Conservation (phyloP, 1,140 invertebrate species). For the Scylla paramamosain region DNA sequence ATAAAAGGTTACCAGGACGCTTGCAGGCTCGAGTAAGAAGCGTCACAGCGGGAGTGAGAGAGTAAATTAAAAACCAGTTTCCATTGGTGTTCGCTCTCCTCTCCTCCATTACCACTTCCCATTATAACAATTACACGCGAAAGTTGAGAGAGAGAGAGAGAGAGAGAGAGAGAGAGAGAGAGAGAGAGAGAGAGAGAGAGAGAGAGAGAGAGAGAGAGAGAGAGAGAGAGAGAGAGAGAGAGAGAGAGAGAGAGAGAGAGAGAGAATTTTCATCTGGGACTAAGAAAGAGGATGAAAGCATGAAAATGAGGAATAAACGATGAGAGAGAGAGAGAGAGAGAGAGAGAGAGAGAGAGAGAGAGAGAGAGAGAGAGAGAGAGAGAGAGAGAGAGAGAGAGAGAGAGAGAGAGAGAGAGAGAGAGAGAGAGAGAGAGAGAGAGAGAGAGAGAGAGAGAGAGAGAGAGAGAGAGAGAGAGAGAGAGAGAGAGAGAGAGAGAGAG, state of each 20-base stretch:
- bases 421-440: no score
- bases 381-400: no score
- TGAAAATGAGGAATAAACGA: not conserved
- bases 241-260: no score
- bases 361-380: not conserved
- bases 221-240: no score
- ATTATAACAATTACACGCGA: slow-evolving; percentile 4
- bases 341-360: not conserved
- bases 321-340: not conserved
- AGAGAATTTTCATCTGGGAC: not conserved
- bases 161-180: not conserved
- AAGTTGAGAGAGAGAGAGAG: not conserved
- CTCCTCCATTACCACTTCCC: not conserved
- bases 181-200: no score
- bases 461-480: slow-evolving; percentile 24
- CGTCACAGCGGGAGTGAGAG: not conserved
- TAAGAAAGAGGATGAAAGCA: not conserved
- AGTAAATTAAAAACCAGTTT: not conserved
- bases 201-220: no score
- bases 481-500: slow-evolving; percentile 7
- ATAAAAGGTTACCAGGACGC: not conserved
- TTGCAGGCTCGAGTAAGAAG: not conserved
- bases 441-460: not conserved
- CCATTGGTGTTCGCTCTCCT: not conserved
- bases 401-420: no score